Conservation (phyloP, 2,797 vertebrate genomes). For the Clamator glandarius region DNA sequence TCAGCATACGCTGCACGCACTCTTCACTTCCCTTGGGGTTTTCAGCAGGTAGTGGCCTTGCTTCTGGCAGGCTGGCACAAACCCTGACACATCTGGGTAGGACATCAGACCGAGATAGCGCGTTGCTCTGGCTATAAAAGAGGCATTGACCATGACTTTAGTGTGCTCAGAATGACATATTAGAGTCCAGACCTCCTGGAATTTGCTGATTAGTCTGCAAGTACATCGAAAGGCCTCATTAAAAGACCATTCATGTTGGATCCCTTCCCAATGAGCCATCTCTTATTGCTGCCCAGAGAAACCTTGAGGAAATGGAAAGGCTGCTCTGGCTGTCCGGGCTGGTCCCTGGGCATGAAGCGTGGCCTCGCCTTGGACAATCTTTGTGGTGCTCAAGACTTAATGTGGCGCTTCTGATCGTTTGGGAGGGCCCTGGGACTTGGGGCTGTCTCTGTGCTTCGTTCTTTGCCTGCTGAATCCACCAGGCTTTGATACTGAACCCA, state of each 20-base stretch:
- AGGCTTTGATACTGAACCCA: neutral
- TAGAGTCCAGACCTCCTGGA: slow-evolving; percentile 25
- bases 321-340: neutral
- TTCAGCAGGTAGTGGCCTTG: neutral
- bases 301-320: slow-evolving; percentile 42
- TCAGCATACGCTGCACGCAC: neutral
- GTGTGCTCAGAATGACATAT: slow-evolving; percentile 41
- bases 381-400: neutral
- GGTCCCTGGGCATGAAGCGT: neutral
- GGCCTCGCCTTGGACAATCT: neutral
- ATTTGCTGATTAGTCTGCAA: slow-evolving; percentile 63
- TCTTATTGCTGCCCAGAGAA: slow-evolving; percentile 64
- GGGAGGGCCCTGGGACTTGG: neutral
- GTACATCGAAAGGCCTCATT: slow-evolving; percentile 62
- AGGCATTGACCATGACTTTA: slow-evolving; percentile 1
- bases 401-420: neutral
- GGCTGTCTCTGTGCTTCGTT: neutral
- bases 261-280: slow-evolving; percentile 63
- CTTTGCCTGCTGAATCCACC: neutral
- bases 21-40: neutral
- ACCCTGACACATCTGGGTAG: neutral
- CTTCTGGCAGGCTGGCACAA: neutral
- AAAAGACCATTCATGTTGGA: slow-evolving; percentile 61
- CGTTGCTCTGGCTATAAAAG: slow-evolving; percentile 7
- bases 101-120: neutral